phyloP scores from a whole-genome alignment of 53 echinoderm and acorn worm species.

The Holothuria scabra region DNA sequence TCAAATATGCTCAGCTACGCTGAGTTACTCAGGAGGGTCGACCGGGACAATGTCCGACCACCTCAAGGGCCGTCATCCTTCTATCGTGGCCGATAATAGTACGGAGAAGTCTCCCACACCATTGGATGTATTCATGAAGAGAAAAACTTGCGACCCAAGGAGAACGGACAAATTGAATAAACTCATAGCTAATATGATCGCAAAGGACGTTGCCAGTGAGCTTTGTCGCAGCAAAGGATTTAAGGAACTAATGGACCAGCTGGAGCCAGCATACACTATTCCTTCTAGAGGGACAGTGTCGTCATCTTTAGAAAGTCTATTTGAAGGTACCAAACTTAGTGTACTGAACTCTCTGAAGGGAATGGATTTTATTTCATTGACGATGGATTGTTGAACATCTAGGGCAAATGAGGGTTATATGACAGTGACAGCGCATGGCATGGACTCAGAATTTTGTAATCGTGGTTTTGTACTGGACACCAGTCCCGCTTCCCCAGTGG shows the following conservation, averaged over 20 bases:
- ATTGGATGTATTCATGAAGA: neutral
- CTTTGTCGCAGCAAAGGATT: conserved; percentile 30
- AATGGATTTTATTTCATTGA: conserved; percentile 10
- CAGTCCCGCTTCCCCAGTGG: neutral
- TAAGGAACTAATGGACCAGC: neutral
- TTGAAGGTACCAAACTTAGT: neutral
- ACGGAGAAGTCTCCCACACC: neutral
- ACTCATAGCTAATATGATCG: conserved; percentile 52
- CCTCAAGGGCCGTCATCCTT: neutral
- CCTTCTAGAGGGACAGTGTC: neutral
- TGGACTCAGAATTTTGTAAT: conserved; percentile 26
- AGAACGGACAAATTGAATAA: neutral
- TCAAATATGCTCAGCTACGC: conserved; percentile 19
- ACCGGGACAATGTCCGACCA: conserved; percentile 32
- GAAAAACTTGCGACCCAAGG: neutral
- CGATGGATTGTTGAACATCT: conserved; percentile 65
- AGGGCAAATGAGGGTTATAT: conserved; percentile 52
- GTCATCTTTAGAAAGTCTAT: neutral
- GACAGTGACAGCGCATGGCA: conserved; percentile 62
- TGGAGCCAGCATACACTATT: neutral
- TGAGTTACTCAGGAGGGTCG: conserved; percentile 30
- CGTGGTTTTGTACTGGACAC: conserved; percentile 53
- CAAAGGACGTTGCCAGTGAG: conserved; percentile 44
- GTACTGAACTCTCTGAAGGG: neutral
- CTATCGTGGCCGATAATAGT: neutral